phyloP scores from a whole-genome alignment of 2,797 vertebrate genomes.

The Calcarius lapponicus region DNA sequence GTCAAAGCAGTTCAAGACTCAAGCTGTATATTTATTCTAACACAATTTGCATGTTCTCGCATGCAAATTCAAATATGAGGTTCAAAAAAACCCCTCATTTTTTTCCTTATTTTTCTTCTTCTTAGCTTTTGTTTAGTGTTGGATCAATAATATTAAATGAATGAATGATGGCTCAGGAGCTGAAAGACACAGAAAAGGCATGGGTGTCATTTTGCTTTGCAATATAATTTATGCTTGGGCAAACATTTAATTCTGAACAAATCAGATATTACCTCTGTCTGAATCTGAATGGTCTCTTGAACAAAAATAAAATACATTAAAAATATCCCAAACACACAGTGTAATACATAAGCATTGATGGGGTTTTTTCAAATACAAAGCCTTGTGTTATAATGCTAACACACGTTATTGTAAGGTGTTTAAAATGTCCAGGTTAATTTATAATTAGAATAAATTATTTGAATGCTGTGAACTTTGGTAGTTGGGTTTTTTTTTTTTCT shows the following conservation, averaged over 20 bases:
- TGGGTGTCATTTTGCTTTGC: background rate
- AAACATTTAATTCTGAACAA: background rate
- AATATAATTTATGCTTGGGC: background rate
- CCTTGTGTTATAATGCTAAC: background rate
- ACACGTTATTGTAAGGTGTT: background rate
- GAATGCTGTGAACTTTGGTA: background rate
- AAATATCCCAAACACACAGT: background rate
- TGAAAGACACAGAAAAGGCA: background rate
- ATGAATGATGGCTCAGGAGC: background rate
- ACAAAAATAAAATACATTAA: background rate
- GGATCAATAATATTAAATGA: background rate
- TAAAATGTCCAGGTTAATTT: background rate
- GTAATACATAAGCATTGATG: background rate
- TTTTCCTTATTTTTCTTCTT: background rate
- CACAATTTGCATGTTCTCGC: background rate
- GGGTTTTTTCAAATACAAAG: background rate
- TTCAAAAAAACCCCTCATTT: fast-evolving
- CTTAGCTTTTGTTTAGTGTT: background rate
- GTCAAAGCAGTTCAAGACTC: background rate
- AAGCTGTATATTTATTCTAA: background rate
- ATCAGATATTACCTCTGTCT: background rate
- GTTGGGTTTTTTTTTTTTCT: background rate
- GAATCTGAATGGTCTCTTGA: background rate
- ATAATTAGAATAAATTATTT: background rate
- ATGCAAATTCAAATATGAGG: background rate